These are phyloP conservation scores for Chionodraco myersi DNA, from an alignment of 2,113 vertebrate species.

Conservation along the genomic window DNA sequence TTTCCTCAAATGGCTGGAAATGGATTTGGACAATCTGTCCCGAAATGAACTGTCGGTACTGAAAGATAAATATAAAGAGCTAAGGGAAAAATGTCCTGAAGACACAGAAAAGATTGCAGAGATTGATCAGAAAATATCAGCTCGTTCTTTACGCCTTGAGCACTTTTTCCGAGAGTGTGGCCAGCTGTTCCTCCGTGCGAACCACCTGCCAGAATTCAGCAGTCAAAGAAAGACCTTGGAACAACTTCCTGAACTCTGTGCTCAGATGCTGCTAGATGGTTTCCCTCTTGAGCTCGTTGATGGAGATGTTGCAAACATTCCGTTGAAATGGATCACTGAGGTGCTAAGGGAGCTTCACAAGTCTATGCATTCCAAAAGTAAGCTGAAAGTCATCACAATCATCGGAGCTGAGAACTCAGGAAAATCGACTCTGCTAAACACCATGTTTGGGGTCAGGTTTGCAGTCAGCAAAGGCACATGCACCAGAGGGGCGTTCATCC, in stretches of 20 bases:
- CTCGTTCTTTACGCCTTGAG: slow-evolving; percentile 81
- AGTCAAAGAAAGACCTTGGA: slow-evolving; percentile 34
- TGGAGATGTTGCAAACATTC: slow-evolving; percentile 82
- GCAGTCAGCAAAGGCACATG: slow-evolving; percentile 82
- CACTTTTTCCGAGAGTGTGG: slow-evolving; percentile 87
- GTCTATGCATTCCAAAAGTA: slow-evolving; percentile 61
- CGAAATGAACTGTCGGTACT: slow-evolving; percentile 43
- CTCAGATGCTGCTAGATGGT: slow-evolving; percentile 81
- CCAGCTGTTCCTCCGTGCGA: slow-evolving; percentile 83
- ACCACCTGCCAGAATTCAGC: slow-evolving; percentile 37
- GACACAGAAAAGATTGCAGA: slow-evolving; percentile 59
- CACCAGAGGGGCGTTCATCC: slow-evolving; percentile 83
- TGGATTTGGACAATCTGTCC: slow-evolving; percentile 71
- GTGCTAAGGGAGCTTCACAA: slow-evolving; percentile 74
- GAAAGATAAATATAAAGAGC: slow-evolving; percentile 52
- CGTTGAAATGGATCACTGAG: slow-evolving; percentile 83
- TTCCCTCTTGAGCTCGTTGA: slow-evolving; percentile 86
- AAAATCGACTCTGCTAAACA: slow-evolving; percentile 88
- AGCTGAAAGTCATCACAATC: slow-evolving; percentile 80
- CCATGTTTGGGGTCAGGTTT: slow-evolving; percentile 89
- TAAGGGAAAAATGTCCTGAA: slow-evolving; percentile 37
- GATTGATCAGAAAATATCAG: slow-evolving; percentile 74
- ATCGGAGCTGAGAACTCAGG: slow-evolving; percentile 86
- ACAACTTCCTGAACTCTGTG: slow-evolving; percentile 69
- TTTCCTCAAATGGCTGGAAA: slow-evolving; percentile 78